Conservation (phyloP, 2,113 vertebrate species). For the Phocoena sinus region DNA sequence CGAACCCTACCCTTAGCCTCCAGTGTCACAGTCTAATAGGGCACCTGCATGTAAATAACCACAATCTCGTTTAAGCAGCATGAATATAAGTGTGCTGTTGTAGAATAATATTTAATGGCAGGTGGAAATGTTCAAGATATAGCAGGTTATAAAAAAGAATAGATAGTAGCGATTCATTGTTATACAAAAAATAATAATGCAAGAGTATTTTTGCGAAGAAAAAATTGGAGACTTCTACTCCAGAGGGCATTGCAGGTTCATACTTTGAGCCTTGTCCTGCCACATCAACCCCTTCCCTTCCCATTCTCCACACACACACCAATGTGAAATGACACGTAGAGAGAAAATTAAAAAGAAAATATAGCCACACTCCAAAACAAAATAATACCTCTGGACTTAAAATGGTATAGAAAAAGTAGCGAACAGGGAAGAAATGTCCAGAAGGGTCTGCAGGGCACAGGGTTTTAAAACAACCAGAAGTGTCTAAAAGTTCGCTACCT, state of each 20-base stretch:
- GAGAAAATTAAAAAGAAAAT: not conserved
- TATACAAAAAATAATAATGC: not conserved
- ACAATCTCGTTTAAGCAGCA: not conserved
- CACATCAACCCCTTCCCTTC: not conserved
- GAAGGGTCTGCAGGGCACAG: not conserved
- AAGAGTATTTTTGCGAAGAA: not conserved
- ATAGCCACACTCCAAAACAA: not conserved
- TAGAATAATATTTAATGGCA: not conserved
- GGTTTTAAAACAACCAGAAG: not conserved
- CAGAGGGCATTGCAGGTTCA: not conserved
- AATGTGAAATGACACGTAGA: not conserved
- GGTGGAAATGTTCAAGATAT: not conserved
- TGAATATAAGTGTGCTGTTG: not conserved
- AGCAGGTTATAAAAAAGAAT: not conserved
- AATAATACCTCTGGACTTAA: not conserved
- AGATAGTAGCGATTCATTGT: not conserved
- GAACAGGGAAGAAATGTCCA: not conserved
- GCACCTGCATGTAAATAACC: not conserved
- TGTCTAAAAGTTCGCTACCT: not conserved
- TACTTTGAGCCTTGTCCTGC: not conserved
- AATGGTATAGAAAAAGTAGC: not conserved
- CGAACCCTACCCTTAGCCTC: not conserved
- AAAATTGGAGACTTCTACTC: not conserved
- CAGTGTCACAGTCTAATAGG: not conserved
- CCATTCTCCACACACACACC: not conserved